Conservation (phyloP, 2,888 invertebrate genomes). For the Athalia rosae region DNA sequence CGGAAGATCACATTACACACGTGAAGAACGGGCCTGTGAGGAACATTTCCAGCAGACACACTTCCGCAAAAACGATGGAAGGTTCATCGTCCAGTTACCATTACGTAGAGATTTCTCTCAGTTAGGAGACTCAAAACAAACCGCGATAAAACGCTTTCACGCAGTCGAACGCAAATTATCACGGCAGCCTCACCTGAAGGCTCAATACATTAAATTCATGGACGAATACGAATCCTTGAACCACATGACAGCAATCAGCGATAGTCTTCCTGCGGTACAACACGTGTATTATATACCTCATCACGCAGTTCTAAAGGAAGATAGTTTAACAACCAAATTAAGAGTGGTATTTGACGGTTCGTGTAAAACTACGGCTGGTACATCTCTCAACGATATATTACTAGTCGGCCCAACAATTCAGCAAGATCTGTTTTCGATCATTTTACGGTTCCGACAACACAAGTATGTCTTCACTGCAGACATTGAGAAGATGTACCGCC, state of each 20-base stretch:
- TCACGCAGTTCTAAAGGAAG: not conserved
- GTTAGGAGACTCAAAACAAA: constrained; percentile 42
- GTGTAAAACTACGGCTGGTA: constrained; percentile 45
- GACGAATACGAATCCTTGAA: constrained; percentile 51
- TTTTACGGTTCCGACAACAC: constrained; percentile 19
- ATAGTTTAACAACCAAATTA: constrained; percentile 48
- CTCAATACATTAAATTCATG: constrained; percentile 54
- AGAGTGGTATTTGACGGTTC: constrained; percentile 52
- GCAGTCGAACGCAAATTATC: constrained; percentile 51
- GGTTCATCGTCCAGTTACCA: constrained; percentile 52
- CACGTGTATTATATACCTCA: not conserved
- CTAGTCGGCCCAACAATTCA: constrained; percentile 50
- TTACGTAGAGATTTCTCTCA: constrained; percentile 46
- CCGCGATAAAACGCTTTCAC: constrained; percentile 48
- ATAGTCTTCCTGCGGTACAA: not conserved
- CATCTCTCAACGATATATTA: constrained; percentile 49
- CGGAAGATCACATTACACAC: constrained; percentile 39
- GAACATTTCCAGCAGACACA: constrained; percentile 50
- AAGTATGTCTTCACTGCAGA: constrained; percentile 28
- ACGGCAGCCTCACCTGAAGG: constrained; percentile 47
- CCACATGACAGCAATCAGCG: constrained; percentile 50
- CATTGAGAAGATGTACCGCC: constrained; percentile 52
- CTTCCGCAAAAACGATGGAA: constrained; percentile 43
- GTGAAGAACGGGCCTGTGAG: constrained; percentile 51
- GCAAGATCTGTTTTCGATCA: constrained; percentile 46